Conservation (phyloP, 30 jellyfish, hydroid and myxozoan genomes). For the Aurelia aurita complex sp. Pacific region DNA sequence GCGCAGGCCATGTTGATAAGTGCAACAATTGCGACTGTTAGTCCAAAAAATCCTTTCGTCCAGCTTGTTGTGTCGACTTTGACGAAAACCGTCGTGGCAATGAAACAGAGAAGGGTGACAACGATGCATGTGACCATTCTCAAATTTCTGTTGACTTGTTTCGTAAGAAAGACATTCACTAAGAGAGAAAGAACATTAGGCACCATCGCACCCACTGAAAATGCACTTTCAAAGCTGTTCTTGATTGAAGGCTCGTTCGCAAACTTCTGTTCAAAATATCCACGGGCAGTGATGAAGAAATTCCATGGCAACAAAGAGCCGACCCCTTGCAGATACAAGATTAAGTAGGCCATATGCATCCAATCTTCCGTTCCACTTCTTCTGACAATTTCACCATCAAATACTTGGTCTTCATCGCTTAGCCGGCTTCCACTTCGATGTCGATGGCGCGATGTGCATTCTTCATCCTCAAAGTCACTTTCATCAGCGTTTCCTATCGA, state of each 20-base stretch:
- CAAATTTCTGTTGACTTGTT: slow-evolving; percentile 75
- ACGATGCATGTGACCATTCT: slow-evolving; percentile 76
- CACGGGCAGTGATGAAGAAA: slow-evolving; percentile 94
- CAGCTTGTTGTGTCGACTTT: slow-evolving; percentile 81
- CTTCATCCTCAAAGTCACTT: slow-evolving; percentile 24
- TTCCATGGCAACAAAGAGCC: slow-evolving; percentile 99
- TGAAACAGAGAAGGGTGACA: slow-evolving; percentile 65
- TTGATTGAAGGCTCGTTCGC: slow-evolving; percentile 48
- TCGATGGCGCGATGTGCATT: neutral
- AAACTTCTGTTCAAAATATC: slow-evolving; percentile 76
- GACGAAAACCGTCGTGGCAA: slow-evolving; percentile 87
- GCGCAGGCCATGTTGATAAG: slow-evolving; percentile 86
- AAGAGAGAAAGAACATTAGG: slow-evolving; percentile 84
- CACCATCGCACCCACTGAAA: slow-evolving; percentile 91
- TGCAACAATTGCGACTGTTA: slow-evolving; percentile 77
- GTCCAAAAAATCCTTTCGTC: slow-evolving; percentile 80
- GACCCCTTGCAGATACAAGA: slow-evolving; percentile 89
- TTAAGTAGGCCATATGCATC: slow-evolving; percentile 74
- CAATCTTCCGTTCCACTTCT: slow-evolving; percentile 50
- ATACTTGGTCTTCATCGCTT: slow-evolving; percentile 37
- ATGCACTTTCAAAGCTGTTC: slow-evolving; percentile 87
- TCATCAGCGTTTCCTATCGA: slow-evolving; percentile 36
- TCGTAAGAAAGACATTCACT: slow-evolving; percentile 80
- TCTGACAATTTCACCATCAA: neutral
- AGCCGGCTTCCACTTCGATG: slow-evolving; percentile 23